Percentiles rank a stretch among this genome's conserved stretches.
These are phyloP conservation scores for Parnassius orleans DNA, from an alignment of 2,888 invertebrate genomes.

Conservation along the genomic window DNA sequence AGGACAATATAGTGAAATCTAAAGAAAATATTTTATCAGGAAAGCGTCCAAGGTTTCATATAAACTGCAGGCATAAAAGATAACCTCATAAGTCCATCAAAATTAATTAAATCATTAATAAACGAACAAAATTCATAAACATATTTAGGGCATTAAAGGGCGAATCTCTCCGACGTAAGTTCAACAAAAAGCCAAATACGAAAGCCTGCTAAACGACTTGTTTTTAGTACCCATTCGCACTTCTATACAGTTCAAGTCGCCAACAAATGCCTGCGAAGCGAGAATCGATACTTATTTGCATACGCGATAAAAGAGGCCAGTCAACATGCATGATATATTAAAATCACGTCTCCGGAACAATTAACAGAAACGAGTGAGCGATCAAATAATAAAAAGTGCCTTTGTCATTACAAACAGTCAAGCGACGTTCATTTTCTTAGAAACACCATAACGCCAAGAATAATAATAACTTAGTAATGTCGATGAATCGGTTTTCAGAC, in stretches of 20 bases:
- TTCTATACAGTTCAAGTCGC: conserved; percentile 32
- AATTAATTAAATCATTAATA: conserved; percentile 3
- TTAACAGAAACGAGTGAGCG: conserved; percentile 72
- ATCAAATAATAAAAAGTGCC: conserved; percentile 75
- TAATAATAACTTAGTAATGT: conserved; percentile 53
- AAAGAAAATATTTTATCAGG: too few relatives aligned
- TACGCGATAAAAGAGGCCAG: conserved; percentile 66
- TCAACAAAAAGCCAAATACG: conserved; percentile 38
- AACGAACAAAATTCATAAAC: background rate
- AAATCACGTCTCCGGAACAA: conserved; percentile 77
- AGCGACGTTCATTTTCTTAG: conserved; percentile 55
- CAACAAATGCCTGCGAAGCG: conserved; percentile 32
- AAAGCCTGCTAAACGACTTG: conserved; percentile 27
- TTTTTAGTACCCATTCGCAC: conserved; percentile 47
- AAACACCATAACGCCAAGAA: conserved; percentile 47
- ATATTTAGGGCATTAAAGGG: conserved; percentile 18
- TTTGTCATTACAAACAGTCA: conserved; percentile 73
- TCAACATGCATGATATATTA: conserved; percentile 76
- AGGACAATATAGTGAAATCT: too few relatives aligned
- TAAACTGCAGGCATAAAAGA: too few relatives aligned
- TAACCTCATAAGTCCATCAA: too few relatives aligned
- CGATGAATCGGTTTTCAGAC: conserved; percentile 52
- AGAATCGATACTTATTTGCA: conserved; percentile 64
- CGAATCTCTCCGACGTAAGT: conserved; percentile 26
- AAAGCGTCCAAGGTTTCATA: too few relatives aligned